A percentile compares a stretch with the other conserved stretches of the same genome.
Evolutionary conservation across 2,113 vertebrate genomes (phyloP).

Genomic region (Labeo rohita): DNA sequence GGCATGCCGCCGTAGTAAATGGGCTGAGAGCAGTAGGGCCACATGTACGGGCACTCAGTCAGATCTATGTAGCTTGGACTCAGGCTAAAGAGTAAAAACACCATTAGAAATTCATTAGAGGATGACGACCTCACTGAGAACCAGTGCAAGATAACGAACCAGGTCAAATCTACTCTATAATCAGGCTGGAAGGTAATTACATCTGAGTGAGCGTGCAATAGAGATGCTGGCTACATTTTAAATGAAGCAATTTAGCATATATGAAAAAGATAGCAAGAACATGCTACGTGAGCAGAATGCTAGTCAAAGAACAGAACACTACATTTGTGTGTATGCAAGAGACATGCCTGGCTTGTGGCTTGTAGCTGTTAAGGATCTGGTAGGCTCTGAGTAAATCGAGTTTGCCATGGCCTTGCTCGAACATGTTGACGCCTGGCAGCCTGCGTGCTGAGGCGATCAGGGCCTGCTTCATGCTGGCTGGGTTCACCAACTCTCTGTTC

Average conservation of each 20-base stretch:
- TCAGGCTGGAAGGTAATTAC: not conserved
- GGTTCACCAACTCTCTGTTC: constrained; percentile 94
- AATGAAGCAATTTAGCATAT: constrained; percentile 7
- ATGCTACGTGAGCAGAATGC: not conserved
- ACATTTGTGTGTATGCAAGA: not conserved
- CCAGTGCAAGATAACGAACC: constrained; percentile 19
- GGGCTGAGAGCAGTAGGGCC: constrained; percentile 99
- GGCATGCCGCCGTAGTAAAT: constrained; percentile 99
- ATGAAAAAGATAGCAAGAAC: constrained; percentile 3
- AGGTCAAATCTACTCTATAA: not conserved
- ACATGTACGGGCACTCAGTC: constrained; percentile 98
- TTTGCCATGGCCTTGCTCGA: constrained; percentile 98
- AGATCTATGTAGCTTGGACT: constrained; percentile 98
- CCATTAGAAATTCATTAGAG: constrained; percentile 35
- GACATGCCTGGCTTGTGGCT: constrained; percentile 92
- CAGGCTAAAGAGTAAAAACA: constrained; percentile 74
- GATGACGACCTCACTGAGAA: not conserved
- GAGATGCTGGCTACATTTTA: not conserved
- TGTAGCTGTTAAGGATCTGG: constrained; percentile 97
- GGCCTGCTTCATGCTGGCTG: constrained; percentile 98
- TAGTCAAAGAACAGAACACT: not conserved
- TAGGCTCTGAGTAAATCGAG: constrained; percentile 94
- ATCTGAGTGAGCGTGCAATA: not conserved
- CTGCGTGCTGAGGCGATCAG: constrained; percentile 94
- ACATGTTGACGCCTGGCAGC: constrained; percentile 98